Conservation (phyloP, 2,113 vertebrate genomes). For the Falcunculus frontatus region DNA sequence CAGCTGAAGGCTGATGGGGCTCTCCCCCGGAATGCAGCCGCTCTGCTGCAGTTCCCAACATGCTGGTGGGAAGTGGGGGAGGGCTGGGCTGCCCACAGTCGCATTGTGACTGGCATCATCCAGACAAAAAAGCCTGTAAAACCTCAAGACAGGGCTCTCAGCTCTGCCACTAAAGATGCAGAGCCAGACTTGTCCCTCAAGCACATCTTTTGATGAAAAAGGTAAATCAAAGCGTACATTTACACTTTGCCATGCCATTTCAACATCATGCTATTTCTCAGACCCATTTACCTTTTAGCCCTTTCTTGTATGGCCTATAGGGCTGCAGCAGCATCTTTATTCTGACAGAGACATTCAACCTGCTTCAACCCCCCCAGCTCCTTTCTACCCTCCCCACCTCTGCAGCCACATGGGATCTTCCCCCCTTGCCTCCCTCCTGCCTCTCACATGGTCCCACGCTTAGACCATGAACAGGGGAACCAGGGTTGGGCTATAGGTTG, state of each 20-base stretch:
- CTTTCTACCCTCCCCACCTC: neutral
- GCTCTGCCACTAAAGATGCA: neutral
- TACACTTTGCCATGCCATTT: neutral
- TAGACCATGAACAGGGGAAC: neutral
- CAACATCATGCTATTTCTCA: neutral
- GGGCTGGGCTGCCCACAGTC: neutral
- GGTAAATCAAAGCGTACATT: neutral
- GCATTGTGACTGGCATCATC: neutral
- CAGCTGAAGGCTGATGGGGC: fast-evolving
- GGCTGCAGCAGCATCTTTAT: neutral
- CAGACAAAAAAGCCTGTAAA: neutral
- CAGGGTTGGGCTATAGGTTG: neutral
- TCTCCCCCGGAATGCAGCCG: neutral
- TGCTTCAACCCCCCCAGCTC: neutral
- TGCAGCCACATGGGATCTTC: neutral
- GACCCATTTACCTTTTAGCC: neutral
- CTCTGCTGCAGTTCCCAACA: neutral
- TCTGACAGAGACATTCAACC: neutral
- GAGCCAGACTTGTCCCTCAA: neutral
- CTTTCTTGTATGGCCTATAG: neutral
- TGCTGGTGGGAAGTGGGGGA: neutral
- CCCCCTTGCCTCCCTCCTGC: neutral
- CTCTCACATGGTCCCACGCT: neutral
- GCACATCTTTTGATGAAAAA: neutral
- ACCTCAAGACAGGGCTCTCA: neutral